These are phyloP conservation scores for Bucco capensis DNA, from an alignment of 2,113 vertebrate species.

Conservation along the genomic window DNA sequence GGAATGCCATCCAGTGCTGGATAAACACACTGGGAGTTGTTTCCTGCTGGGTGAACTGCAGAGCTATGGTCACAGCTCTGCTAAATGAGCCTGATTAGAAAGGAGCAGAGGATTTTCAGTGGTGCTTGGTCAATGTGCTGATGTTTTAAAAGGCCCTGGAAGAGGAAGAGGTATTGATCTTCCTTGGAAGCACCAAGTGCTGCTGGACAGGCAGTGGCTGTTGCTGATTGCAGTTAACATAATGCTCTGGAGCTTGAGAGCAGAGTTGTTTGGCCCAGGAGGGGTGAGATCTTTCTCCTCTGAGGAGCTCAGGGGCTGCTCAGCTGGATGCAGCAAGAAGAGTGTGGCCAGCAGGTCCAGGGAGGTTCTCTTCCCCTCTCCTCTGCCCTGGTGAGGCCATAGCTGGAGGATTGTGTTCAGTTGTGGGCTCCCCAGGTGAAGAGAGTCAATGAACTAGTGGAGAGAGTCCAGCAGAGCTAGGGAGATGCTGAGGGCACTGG, in stretches of 20 bases:
- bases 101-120: not conserved
- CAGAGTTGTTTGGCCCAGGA: rapidly evolving
- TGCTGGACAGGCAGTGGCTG: not conserved
- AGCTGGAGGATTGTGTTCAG: too few species aligned
- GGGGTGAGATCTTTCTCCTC: not conserved
- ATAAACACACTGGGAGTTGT: not conserved
- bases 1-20: not conserved
- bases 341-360: too few species aligned
- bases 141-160: not conserved
- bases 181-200: not conserved
- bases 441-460: too few species aligned
- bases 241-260: not conserved
- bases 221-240: rapidly evolving
- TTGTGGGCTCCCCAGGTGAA: too few species aligned
- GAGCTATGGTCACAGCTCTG: rapidly evolving
- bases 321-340: too few species aligned
- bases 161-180: not conserved
- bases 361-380: too few species aligned
- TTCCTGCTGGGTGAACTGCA: not conserved
- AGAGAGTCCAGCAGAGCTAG: too few species aligned
- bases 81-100: not conserved
- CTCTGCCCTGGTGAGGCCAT: too few species aligned
- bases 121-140: rapidly evolving
- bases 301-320: rapidly evolving
- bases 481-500: too few species aligned